Percentiles rank a stretch among this genome's conserved stretches.
Conservation (phyloP, 2,797 vertebrate genomes). For the Bradypus variegatus region DNA sequence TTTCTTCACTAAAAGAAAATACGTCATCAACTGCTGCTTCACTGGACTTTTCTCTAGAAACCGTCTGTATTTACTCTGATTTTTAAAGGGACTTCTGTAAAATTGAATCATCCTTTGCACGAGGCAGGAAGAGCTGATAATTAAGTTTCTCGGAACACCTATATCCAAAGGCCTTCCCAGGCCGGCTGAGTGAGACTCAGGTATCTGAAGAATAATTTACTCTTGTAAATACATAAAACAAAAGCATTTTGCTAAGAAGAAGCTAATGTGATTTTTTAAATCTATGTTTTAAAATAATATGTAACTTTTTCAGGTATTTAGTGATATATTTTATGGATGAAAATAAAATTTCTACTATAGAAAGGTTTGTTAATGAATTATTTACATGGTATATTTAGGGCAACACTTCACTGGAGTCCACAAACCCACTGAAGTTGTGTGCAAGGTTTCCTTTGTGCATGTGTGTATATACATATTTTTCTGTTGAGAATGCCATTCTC, state of each 20-base stretch:
- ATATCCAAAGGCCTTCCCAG: not conserved
- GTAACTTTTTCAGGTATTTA: conserved; percentile 66
- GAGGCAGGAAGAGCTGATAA: conserved; percentile 34
- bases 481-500: not conserved
- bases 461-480: not conserved
- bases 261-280: conserved; percentile 60
- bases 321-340: conserved; percentile 67
- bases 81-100: conserved; percentile 54
- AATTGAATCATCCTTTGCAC: not conserved
- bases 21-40: conserved; percentile 51
- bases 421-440: not conserved
- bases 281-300: conserved; percentile 65
- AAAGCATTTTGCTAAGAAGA: conserved; percentile 60
- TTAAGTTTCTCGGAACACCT: not conserved
- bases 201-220: conserved; percentile 4
- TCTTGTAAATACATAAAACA: conserved; percentile 61
- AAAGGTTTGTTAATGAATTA: not conserved
- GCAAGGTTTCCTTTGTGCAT: not conserved
- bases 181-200: conserved; percentile 4
- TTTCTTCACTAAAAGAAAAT: conserved; percentile 43
- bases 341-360: conserved; percentile 68
- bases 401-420: not conserved
- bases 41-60: conserved; percentile 44
- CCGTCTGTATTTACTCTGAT: conserved; percentile 32
- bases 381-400: not conserved